Evolutionary conservation across 2,113 vertebrate species (phyloP).

Genomic region (Pseudorhombus dupliciocellatus): DNA sequence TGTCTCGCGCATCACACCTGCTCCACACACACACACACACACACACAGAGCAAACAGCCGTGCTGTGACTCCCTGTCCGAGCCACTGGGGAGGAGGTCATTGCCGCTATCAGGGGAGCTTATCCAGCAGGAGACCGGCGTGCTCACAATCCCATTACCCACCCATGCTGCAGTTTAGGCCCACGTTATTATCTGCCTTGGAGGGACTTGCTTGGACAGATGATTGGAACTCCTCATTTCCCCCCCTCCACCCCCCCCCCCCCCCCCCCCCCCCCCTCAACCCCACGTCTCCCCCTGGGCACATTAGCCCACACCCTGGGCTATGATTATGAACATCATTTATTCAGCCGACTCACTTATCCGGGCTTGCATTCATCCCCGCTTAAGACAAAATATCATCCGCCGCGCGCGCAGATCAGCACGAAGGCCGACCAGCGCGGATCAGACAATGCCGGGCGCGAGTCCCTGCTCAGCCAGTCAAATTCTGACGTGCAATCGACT

Average conservation of each 20-base stretch:
- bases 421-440: neutral
- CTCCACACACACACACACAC: constrained; percentile 14
- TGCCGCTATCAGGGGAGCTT: constrained; percentile 51
- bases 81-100: constrained; percentile 59
- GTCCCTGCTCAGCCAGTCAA: constrained; percentile 37
- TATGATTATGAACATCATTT: constrained; percentile 77
- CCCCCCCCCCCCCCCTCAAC: constrained; percentile 15
- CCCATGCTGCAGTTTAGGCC: constrained; percentile 71
- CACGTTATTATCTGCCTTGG: constrained; percentile 71
- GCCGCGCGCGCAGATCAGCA: constrained; percentile 19
- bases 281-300: constrained; percentile 53
- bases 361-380: constrained; percentile 35
- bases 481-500: constrained; percentile 34
- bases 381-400: constrained; percentile 59
- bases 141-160: constrained; percentile 72
- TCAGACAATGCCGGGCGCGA: constrained; percentile 15
- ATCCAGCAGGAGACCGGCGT: constrained; percentile 50
- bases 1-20: constrained; percentile 9
- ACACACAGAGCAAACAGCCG: neutral
- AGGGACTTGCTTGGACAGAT: constrained; percentile 62
- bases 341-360: constrained; percentile 65
- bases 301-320: constrained; percentile 68
- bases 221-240: constrained; percentile 51
- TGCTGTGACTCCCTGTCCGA: constrained; percentile 19
- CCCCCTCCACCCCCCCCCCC: constrained; percentile 16